Evolutionary conservation across 2,888 invertebrate species (phyloP).

Genomic region (Pheosia tremula): DNA sequence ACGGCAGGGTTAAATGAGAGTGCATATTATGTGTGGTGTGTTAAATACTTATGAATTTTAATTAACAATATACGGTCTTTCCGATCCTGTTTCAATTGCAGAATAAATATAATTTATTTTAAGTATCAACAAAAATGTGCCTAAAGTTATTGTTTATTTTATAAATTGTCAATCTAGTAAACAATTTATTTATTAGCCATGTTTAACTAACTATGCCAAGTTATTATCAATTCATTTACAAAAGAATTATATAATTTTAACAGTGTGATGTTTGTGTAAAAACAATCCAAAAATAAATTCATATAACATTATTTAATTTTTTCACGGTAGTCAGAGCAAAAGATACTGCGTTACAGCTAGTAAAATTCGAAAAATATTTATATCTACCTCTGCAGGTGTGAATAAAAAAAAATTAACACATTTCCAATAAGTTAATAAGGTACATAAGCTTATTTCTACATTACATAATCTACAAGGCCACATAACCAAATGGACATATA

Average conservation of each 20-base stretch:
- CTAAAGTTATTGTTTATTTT: background rate
- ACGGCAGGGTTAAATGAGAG: too few relatives aligned
- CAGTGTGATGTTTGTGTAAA: slow-evolving; percentile 8
- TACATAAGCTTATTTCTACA: slow-evolving; percentile 31
- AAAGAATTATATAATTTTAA: background rate
- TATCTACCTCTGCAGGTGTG: background rate
- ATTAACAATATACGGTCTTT: too few relatives aligned
- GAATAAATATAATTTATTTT: too few relatives aligned
- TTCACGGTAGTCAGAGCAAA: too few relatives aligned
- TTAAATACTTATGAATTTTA: too few relatives aligned
- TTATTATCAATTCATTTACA: background rate
- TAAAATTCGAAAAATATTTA: background rate
- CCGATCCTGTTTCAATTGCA: too few relatives aligned
- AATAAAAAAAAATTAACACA: slow-evolving; percentile 18
- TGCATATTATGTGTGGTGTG: too few relatives aligned
- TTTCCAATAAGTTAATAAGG: slow-evolving; percentile 39
- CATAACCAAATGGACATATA: slow-evolving; percentile 27
- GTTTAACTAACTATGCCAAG: slow-evolving; percentile 1
- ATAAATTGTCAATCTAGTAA: background rate
- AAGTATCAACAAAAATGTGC: too few relatives aligned
- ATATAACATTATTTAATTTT: background rate
- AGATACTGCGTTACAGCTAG: too few relatives aligned
- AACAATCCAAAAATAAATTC: slow-evolving; percentile 4
- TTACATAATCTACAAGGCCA: slow-evolving; percentile 25
- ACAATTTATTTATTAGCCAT: background rate